Evolutionary conservation across 2,113 vertebrate genomes (phyloP).

Genomic region (Machaerirhynchus nigripectus): DNA sequence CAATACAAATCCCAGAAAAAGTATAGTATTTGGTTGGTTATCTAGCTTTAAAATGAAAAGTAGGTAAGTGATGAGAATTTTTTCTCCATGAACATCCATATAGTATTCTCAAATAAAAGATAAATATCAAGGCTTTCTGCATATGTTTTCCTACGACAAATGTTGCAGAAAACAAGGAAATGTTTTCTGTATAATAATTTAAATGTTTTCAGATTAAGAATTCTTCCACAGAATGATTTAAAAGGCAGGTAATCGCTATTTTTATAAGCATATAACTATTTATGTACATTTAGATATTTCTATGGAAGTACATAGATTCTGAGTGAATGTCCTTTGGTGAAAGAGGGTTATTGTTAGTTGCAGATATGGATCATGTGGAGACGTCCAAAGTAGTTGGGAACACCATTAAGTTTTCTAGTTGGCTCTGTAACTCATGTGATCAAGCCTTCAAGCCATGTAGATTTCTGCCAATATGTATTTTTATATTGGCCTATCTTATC

Average conservation of each 20-base stretch:
- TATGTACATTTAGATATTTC: neutral
- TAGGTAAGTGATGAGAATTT: neutral
- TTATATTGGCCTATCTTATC: neutral
- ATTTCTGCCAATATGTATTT: neutral
- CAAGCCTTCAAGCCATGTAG: neutral
- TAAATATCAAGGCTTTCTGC: neutral
- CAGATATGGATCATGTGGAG: neutral
- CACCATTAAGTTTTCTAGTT: neutral
- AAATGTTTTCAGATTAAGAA: neutral
- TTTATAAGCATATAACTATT: neutral
- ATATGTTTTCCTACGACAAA: neutral
- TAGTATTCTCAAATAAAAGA: neutral
- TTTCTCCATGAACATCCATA: neutral
- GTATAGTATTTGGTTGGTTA: slow-evolving; percentile 48
- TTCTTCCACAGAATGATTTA: neutral
- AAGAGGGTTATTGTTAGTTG: neutral
- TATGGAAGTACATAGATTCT: neutral
- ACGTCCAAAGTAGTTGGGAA: neutral
- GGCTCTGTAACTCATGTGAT: neutral
- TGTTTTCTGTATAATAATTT: neutral
- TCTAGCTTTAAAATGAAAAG: slow-evolving; percentile 46
- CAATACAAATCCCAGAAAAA: slow-evolving; percentile 58
- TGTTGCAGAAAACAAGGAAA: neutral
- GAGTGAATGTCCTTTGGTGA: neutral
- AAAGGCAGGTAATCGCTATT: neutral